These are phyloP conservation scores for Cephus pulcher DNA, from an alignment of 2,888 invertebrate genomes.

Conservation along the genomic window DNA sequence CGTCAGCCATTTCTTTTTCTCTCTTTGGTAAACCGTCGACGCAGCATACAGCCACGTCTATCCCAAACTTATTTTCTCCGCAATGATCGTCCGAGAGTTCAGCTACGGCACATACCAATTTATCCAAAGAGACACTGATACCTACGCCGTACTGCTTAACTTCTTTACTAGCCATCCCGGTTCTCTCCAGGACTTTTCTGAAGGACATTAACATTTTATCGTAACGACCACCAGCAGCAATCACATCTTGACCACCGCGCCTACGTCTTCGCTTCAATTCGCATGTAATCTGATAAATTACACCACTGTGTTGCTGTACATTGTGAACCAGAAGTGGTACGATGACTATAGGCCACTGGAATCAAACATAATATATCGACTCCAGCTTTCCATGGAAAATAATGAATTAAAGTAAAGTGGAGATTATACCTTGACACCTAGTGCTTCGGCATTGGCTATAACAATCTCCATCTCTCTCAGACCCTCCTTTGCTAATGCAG, in stretches of 20 bases:
- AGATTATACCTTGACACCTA: conserved; percentile 77
- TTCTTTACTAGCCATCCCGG: conserved; percentile 57
- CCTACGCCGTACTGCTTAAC: conserved; percentile 77
- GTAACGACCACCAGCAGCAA: conserved; percentile 92
- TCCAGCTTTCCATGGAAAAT: neutral
- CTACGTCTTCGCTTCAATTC: conserved; percentile 70
- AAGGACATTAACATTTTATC: conserved; percentile 83
- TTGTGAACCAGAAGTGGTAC: conserved; percentile 74
- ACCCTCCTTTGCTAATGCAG: conserved; percentile 76
- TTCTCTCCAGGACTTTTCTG: conserved; percentile 69
- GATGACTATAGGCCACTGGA: conserved; percentile 72
- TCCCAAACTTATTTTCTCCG: conserved; percentile 65
- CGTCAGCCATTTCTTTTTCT: conserved; percentile 69
- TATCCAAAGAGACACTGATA: conserved; percentile 86
- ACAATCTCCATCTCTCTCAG: conserved; percentile 81
- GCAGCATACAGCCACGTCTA: conserved; percentile 78
- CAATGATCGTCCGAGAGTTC: conserved; percentile 66
- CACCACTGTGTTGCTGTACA: conserved; percentile 74
- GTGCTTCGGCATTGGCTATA: conserved; percentile 75
- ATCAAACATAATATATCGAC: conserved; percentile 12
- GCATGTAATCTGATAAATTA: conserved; percentile 76
- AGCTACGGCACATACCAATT: conserved; percentile 75
- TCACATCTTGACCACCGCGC: conserved; percentile 73
- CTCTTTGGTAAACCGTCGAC: conserved; percentile 72
- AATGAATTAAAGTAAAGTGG: conserved; percentile 15